Percentiles rank a stretch among this genome's conserved stretches.
Evolutionary conservation across 2,113 vertebrate species (phyloP).

Genomic region (Ifrita kowaldi): DNA sequence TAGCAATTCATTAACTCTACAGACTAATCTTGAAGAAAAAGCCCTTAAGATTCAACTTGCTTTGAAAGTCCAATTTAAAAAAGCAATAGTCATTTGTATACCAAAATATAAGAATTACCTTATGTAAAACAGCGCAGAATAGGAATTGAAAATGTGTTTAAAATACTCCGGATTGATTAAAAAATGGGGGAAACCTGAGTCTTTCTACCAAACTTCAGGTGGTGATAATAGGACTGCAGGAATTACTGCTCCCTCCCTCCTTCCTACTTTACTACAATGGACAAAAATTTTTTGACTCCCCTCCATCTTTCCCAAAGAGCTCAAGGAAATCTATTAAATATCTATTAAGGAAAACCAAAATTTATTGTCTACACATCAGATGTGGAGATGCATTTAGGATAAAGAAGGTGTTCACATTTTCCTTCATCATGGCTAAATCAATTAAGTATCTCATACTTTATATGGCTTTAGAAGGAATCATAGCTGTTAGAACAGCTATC

Average conservation of each 20-base stretch:
- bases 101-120: background rate
- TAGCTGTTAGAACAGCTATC: background rate
- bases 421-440: background rate
- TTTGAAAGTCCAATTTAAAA: background rate
- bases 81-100: background rate
- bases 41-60: background rate
- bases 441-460: background rate
- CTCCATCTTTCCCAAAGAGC: background rate
- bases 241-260: background rate
- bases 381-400: background rate
- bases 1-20: background rate
- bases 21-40: background rate
- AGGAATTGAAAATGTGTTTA: background rate
- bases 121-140: background rate
- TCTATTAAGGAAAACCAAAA: background rate
- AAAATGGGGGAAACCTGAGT: background rate
- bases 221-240: background rate
- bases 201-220: background rate
- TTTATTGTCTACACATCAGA: background rate
- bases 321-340: background rate
- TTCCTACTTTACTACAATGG: background rate
- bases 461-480: background rate
- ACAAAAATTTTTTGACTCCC: background rate
- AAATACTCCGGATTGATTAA: background rate
- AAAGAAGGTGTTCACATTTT: background rate